phyloP scores from a whole-genome alignment of 2,888 invertebrate species.

The Seira ritae region DNA sequence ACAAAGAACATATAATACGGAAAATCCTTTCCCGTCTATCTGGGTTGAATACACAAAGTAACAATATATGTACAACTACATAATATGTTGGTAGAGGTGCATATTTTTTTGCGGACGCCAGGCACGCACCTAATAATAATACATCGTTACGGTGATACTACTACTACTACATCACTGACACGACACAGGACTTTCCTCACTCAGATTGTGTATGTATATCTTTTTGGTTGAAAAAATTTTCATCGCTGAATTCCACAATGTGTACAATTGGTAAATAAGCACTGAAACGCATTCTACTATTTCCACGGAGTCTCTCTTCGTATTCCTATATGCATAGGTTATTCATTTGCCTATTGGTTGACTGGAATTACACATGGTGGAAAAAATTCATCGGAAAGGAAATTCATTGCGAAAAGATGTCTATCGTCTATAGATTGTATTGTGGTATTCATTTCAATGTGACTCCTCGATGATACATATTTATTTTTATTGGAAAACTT shows the following conservation, averaged over 20 bases:
- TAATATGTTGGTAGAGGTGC: too few relatives aligned
- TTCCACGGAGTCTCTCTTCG: too few relatives aligned
- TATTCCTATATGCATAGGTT: too few relatives aligned
- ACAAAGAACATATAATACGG: background rate
- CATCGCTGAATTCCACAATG: background rate
- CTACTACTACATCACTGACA: too few relatives aligned
- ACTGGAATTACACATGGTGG: too few relatives aligned
- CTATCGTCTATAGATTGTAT: too few relatives aligned
- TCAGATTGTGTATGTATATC: background rate
- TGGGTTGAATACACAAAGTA: background rate
- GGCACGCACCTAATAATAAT: too few relatives aligned
- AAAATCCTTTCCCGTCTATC: background rate
- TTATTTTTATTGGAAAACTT: too few relatives aligned
- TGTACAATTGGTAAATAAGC: background rate
- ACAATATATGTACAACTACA: background rate
- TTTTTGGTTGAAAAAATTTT: background rate
- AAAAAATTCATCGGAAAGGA: background rate
- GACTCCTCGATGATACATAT: too few relatives aligned
- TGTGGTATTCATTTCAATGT: too few relatives aligned
- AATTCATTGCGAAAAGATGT: background rate
- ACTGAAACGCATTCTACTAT: background rate
- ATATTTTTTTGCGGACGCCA: slow-evolving; percentile 10
- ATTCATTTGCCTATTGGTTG: background rate
- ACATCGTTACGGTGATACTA: too few relatives aligned
- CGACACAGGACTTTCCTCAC: too few relatives aligned